Base-by-base conservation (phyloP, 2,888 invertebrate species). In the Baronia brevicornis region DNA sequence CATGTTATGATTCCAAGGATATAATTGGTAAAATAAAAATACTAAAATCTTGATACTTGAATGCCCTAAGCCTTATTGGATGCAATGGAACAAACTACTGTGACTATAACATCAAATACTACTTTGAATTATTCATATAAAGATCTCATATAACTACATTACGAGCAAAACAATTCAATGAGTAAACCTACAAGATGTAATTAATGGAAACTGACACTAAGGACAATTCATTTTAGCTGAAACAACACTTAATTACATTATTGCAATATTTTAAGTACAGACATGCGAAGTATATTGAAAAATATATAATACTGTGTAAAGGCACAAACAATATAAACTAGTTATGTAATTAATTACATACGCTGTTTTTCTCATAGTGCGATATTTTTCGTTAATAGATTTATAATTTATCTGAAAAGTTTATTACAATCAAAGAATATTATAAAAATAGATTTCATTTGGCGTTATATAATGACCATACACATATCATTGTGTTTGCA, bases 361-460 rank as follows among this genome's bases (percentile, higher is more conserved):
- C 46, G 38, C 39, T 52, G 37, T 44, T 41, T 42, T 42, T 28
- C 36, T 40, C 43, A 40, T 33, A 34, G 36, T 40, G 23, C 41
- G 45, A 44, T 42, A 13, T 26, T 31, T 37, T 30, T 46, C 36
- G 35, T 46, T 39, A 50, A 51, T 51, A 57, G 39, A 46, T 49
- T 48, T 49, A 40, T 46, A 36, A 44, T 36, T 34, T 35, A 46
- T 51, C 48, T 45, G 44, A 48, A 54, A 50, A 55, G 54, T 54
- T 58, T 54, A 54, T 55, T 60, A 58, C 59, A 63, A 55, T 68
- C 56, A 67, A 72, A 60, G 58, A 61, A 66, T 69, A 60, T 60
- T 80, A 78, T 68, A 80, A 82, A 82, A 82, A 82, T 82, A 80
- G 67, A 74, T 72, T 68, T 74, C 67, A 72, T 79, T 77, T 78